Base-by-base conservation (phyloP, 2,797 vertebrate species). In the Acanthurus lineatus region DNA sequence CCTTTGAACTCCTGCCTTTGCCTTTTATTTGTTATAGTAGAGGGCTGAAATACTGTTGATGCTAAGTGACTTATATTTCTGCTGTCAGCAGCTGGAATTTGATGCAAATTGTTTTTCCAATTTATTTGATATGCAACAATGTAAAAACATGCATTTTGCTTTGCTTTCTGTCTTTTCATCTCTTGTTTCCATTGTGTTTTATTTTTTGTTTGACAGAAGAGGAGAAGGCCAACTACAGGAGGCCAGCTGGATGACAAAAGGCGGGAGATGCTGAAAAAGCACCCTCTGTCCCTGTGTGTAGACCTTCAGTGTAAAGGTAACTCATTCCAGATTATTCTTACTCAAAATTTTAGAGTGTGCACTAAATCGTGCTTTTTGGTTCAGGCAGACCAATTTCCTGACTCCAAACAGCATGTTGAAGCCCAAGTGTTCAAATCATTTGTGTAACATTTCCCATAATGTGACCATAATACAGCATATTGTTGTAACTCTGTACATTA, bases 221-320 rank as follows among this genome's bases (percentile, higher is more conserved):
- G 98, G 48, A 96, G 98, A 47, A 89, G 98, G 54, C 96, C 97
- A 49, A 99, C 98, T 0, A 95, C 97, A 15, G 97, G 98, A 0
- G 96, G 97, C 80, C 98, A 99, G 89, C 90, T 99, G 91, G 98
- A 99, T 0, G 98, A 99, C 84, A 99, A 99, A 82, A 96, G 98
- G 70, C 97, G 97, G 62, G 98, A 99, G 91, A 98, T 99, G 97
- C 93, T 99, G 51, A 99, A 97, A 88, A 93, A 95, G 0, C 98
- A 99, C 84, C 98, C 98, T 0, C 91, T 99, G 61, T 98, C 96
- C 0, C 96, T 99, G 73, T 95, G 96, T 44, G 66, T 99, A 0
- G 96, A 97, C 83, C 93, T 99, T 14, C 97, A 96, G 76, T 98
- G 97, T 93, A 99, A 99, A 96, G 98, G 98, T 99, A 89, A 57